Percentiles rank a stretch among this genome's conserved stretches.
Evolutionary conservation across 1,140 invertebrate species (phyloP).

Genomic region (Oedothorax gibbosus): DNA sequence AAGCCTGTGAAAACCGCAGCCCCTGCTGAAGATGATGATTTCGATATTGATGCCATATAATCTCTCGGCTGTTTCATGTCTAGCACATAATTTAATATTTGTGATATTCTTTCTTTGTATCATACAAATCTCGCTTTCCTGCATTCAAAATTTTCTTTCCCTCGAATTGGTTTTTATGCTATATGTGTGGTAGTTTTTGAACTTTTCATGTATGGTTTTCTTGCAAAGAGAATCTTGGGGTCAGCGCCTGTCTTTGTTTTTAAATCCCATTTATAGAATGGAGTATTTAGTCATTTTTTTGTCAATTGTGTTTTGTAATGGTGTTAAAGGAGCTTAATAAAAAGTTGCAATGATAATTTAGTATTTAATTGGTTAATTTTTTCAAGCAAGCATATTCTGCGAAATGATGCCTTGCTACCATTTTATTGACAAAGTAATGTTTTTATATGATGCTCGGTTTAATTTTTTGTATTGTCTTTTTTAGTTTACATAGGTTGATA

Average conservation of each 20-base stretch:
- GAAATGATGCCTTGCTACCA: too few relatives aligned
- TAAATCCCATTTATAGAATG: slow-evolving; percentile 36
- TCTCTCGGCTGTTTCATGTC: slow-evolving; percentile 62
- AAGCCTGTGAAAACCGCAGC: slow-evolving; percentile 66
- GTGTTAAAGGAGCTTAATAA: slow-evolving; percentile 60
- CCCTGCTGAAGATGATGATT: slow-evolving; percentile 70
- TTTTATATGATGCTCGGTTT: too few relatives aligned
- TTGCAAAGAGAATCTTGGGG: neutral
- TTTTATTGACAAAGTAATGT: too few relatives aligned
- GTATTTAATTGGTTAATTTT: slow-evolving; percentile 26
- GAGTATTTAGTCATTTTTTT: slow-evolving; percentile 46
- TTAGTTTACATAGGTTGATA: too few relatives aligned
- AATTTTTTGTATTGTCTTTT: too few relatives aligned
- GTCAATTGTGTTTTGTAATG: slow-evolving; percentile 57
- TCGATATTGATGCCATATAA: slow-evolving; percentile 95
- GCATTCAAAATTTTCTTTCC: slow-evolving; percentile 43
- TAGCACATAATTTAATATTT: slow-evolving; percentile 58
- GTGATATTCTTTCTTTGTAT: slow-evolving; percentile 58
- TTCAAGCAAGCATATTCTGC: neutral
- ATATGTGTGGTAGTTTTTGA: slow-evolving; percentile 9
- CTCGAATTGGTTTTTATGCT: slow-evolving; percentile 27
- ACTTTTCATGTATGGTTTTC: slow-evolving; percentile 14
- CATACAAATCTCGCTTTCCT: slow-evolving; percentile 17
- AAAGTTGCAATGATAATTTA: slow-evolving; percentile 19
- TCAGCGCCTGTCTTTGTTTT: neutral